Evolutionary conservation across 1,140 invertebrate genomes (phyloP), one percentile per base, ranked within the genome.

Genomic region (Manduca sexta): DNA sequence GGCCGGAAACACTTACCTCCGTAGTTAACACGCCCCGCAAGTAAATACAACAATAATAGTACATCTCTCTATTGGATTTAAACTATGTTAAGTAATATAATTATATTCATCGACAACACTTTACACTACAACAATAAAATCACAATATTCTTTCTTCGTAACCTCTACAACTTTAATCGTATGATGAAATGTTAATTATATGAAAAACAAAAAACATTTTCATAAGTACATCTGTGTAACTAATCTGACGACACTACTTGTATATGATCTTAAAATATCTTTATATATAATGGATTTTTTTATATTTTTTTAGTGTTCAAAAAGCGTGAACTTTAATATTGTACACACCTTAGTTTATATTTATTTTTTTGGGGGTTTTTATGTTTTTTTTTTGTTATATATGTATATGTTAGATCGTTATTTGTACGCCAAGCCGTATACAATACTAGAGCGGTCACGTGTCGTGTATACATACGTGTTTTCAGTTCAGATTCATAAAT

Each of bases 251-350:
- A 60, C 54, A 49, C 67, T 80, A 80, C 67, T 68, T 77, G 76
- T 80, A 82, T 80, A 84, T 67, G 52, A 78, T 81, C 77, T 76
- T 84, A 83, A 81, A 81, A 84, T 84, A 81, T 79, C n/a, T 43
- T 13, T 31, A 34, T 35, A 45, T 45, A 43, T 10, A 43, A 21
- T 7, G 29, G 41, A 30, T 42, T 42, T 42, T 71, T 60, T 62
- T 72, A 73, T 73, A 70, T 69, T 72, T 61, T 70, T 59, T 66
- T 68, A 56, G 56, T 64, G 65, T 68, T 66, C 60, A 64, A 45
- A 61, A 71, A 59, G 61, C 69, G 58, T 66, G 58, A 62, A 69
- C 71, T 74, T 69, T 74, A 82, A 77, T 78, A 80, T 84, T 80
- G 78, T 84, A 80, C 69, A 79, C 74, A 70, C 52, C 76, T 81